A percentile compares a stretch with the other conserved stretches of the same genome.
Evolutionary conservation across 1,140 invertebrate species (phyloP).

Genomic region (Heliconius melpomene): DNA sequence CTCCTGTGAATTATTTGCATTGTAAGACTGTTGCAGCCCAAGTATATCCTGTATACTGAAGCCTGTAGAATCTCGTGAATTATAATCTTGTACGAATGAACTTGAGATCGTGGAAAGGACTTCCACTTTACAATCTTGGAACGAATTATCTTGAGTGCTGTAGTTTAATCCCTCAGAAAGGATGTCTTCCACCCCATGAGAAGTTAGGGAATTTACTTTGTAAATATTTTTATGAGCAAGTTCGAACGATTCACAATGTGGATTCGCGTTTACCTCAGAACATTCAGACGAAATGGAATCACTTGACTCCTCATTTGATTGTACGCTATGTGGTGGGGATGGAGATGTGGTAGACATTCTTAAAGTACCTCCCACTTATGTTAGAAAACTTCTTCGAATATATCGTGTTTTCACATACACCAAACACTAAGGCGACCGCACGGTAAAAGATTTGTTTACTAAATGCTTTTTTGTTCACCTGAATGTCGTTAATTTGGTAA

Average conservation of each 20-base stretch:
- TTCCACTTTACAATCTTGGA: conserved; percentile 61
- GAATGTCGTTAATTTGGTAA: conserved; percentile 78
- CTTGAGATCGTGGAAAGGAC: conserved; percentile 54
- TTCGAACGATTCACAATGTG: conserved; percentile 44
- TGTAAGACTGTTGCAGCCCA: conserved; percentile 71
- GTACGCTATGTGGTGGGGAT: conserved; percentile 58
- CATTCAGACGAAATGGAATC: conserved; percentile 60
- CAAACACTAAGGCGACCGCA: conserved; percentile 60
- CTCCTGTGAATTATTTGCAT: conserved; percentile 48
- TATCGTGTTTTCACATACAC: conserved; percentile 46
- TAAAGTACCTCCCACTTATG: conserved; percentile 24
- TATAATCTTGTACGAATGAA: conserved; percentile 72
- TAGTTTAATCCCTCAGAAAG: conserved; percentile 61
- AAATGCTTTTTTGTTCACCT: conserved; percentile 78
- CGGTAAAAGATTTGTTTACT: conserved; percentile 73
- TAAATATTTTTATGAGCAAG: conserved; percentile 51
- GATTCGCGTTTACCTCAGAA: conserved; percentile 43
- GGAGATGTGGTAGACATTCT: conserved; percentile 59
- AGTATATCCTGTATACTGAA: conserved; percentile 80
- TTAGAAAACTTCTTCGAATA: conserved; percentile 23
- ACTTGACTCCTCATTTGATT: conserved; percentile 62
- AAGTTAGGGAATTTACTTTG: conserved; percentile 55
- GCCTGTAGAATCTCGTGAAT: conserved; percentile 74
- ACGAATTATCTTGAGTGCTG: conserved; percentile 51
- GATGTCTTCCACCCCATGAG: conserved; percentile 77